Conservation (phyloP, 2,113 vertebrate genomes). For the Cyprinodon variegatus region DNA sequence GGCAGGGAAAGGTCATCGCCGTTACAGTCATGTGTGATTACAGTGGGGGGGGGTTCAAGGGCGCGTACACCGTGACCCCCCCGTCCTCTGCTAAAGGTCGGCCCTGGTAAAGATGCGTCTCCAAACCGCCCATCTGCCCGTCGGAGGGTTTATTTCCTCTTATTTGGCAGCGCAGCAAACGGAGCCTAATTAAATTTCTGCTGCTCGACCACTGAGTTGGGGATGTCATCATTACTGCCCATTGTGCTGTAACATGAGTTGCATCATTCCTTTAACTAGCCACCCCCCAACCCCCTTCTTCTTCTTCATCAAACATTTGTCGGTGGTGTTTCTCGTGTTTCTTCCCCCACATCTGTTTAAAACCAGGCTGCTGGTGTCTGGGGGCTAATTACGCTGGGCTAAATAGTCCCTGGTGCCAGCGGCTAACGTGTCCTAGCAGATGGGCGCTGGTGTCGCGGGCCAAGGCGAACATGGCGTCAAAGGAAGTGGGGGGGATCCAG, state of each 20-base stretch:
- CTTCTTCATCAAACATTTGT: slow-evolving; percentile 69
- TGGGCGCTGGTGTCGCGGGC: slow-evolving; percentile 75
- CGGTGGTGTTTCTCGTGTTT: slow-evolving; percentile 50
- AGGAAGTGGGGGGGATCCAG: slow-evolving; percentile 45
- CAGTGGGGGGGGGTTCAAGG: slow-evolving; percentile 71
- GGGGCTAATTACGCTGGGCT: slow-evolving; percentile 79
- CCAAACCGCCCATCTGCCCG: slow-evolving; percentile 9
- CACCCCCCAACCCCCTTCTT: slow-evolving; percentile 7
- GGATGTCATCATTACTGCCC: slow-evolving; percentile 71
- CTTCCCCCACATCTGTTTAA: slow-evolving; percentile 80
- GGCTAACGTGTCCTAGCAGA: slow-evolving; percentile 77
- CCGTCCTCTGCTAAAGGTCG: slow-evolving; percentile 60
- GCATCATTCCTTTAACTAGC: slow-evolving; percentile 77
- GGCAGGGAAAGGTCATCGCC: slow-evolving; percentile 63
- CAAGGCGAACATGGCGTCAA: slow-evolving; percentile 73
- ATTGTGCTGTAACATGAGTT: slow-evolving; percentile 73
- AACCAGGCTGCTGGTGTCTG: slow-evolving; percentile 77
- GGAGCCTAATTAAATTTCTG: slow-evolving; percentile 63
- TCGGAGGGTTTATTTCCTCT: slow-evolving; percentile 39
- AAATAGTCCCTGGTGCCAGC: slow-evolving; percentile 77
- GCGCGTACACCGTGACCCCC: slow-evolving; percentile 54
- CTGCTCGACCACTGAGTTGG: slow-evolving; percentile 43
- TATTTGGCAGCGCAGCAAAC: slow-evolving; percentile 39
- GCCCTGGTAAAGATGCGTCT: slow-evolving; percentile 22
- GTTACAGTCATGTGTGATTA: slow-evolving; percentile 72